phyloP scores from a whole-genome alignment of 1,140 invertebrate species.

The Melipona quadrifasciata region DNA sequence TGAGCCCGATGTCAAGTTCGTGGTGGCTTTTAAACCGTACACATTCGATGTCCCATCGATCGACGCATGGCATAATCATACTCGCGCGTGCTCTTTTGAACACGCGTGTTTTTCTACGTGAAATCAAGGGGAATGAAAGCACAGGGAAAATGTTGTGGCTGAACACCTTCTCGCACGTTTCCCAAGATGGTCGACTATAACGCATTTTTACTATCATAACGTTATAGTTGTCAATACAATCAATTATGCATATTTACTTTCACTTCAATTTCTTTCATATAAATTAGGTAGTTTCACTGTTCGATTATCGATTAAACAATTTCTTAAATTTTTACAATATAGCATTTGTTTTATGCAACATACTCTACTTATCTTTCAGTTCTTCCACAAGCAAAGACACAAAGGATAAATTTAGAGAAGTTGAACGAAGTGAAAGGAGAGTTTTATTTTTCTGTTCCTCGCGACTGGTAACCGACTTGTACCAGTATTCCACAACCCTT shows the following conservation, averaged over 20 bases:
- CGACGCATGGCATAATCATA: conserved; percentile 35
- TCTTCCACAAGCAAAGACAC: neutral
- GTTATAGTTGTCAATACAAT: no score
- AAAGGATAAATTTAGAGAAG: neutral
- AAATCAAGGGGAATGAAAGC: neutral
- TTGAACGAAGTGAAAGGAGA: neutral
- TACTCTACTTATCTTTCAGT: neutral
- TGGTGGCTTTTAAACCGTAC: conserved; percentile 52
- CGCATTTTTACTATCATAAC: neutral
- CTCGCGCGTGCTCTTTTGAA: conserved; percentile 37
- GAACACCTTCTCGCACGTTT: neutral
- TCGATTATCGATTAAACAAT: neutral
- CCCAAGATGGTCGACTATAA: neutral
- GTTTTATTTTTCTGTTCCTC: no score
- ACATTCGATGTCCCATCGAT: conserved; percentile 58
- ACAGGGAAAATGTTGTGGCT: neutral
- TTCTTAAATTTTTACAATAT: no score
- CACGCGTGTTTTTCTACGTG: conserved; percentile 6
- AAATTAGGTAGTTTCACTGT: neutral
- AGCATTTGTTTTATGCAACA: neutral
- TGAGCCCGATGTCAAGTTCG: conserved; percentile 62
- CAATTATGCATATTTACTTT: neutral
- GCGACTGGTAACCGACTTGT: neutral
- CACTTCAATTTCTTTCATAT: neutral
- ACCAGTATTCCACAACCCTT: neutral